Evolutionary conservation across 92 coral and sea anemone genomes (phyloP).

Genomic region (Heliopora coerulea): DNA sequence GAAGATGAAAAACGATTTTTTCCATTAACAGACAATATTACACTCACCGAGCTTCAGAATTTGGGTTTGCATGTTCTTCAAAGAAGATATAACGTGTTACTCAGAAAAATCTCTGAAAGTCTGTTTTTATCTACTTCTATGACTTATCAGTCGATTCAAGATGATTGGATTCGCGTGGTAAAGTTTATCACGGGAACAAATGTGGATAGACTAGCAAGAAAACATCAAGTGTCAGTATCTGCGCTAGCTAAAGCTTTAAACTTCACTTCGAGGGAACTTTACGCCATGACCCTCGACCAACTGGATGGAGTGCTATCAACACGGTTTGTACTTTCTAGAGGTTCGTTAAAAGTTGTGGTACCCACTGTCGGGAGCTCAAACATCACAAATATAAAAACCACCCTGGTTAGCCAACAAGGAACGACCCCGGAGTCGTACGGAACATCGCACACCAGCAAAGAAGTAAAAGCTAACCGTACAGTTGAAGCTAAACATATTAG

Average conservation of each 20-base stretch:
- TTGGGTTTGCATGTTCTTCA: slow-evolving; percentile 13
- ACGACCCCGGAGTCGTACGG: neutral
- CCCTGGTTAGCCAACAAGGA: neutral
- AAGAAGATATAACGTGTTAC: slow-evolving; percentile 1
- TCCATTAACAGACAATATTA: slow-evolving; percentile 28
- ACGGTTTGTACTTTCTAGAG: neutral
- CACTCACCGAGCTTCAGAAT: slow-evolving; percentile 3
- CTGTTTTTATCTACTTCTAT: slow-evolving; percentile 6
- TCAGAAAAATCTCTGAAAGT: neutral
- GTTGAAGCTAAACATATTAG: neutral
- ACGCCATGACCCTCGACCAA: slow-evolving; percentile 4
- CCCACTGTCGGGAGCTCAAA: neutral
- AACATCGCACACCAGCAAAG: neutral
- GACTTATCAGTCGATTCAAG: slow-evolving; percentile 11
- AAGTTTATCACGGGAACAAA: slow-evolving; percentile 6
- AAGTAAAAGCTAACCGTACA: neutral
- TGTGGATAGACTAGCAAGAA: neutral
- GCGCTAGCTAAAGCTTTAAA: slow-evolving; percentile 18
- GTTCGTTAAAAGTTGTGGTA: neutral
- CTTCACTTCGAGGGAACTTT: neutral
- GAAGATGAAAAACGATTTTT: slow-evolving; percentile 3
- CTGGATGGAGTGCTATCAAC: slow-evolving; percentile 10
- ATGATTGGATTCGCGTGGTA: slow-evolving; percentile 30
- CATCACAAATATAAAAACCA: too few species aligned
- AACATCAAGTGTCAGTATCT: neutral